These are phyloP conservation scores for Cryptophagus acutangulus DNA, from an alignment of 2,888 invertebrate species.

Conservation along the genomic window DNA sequence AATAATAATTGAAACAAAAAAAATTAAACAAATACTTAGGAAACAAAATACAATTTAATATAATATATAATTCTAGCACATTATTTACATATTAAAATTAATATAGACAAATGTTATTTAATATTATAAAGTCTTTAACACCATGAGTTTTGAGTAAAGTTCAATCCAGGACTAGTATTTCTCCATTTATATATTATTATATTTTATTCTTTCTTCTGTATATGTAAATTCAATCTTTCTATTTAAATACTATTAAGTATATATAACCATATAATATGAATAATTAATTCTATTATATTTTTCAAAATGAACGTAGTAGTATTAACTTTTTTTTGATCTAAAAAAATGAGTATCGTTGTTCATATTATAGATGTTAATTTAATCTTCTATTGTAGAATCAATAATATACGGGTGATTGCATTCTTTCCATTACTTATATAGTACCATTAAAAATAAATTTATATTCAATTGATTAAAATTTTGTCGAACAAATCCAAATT, in stretches of 20 bases:
- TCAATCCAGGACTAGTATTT: conserved; percentile 22
- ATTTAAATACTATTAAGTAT: conserved; percentile 19
- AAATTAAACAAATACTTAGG: conserved; percentile 24
- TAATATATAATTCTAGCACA: conserved; percentile 27
- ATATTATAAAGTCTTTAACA: conserved; percentile 28
- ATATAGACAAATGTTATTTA: conserved; percentile 27
- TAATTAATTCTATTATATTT: conserved; percentile 16
- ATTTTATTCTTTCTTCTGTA: conserved; percentile 14
- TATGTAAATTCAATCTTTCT: conserved; percentile 18
- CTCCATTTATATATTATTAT: too few relatives aligned
- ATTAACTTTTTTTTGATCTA: conserved; percentile 2
- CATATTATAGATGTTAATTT: too few relatives aligned
- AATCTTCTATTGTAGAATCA: too few relatives aligned
- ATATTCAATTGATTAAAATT: conserved; percentile 10
- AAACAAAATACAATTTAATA: conserved; percentile 32
- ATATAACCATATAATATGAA: conserved; percentile 22
- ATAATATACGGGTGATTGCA: too few relatives aligned
- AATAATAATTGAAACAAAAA: conserved; percentile 32
- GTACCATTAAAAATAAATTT: too few relatives aligned
- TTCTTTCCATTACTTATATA: too few relatives aligned
- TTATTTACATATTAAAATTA: conserved; percentile 32
- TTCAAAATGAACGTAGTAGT: conserved; percentile 18
- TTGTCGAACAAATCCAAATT: conserved; percentile 14
- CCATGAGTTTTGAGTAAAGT: conserved; percentile 27
- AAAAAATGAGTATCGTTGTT: conserved; percentile 24